Base-by-base conservation (phyloP, 2,797 vertebrate genomes). In the Liparis tanakae region DNA sequence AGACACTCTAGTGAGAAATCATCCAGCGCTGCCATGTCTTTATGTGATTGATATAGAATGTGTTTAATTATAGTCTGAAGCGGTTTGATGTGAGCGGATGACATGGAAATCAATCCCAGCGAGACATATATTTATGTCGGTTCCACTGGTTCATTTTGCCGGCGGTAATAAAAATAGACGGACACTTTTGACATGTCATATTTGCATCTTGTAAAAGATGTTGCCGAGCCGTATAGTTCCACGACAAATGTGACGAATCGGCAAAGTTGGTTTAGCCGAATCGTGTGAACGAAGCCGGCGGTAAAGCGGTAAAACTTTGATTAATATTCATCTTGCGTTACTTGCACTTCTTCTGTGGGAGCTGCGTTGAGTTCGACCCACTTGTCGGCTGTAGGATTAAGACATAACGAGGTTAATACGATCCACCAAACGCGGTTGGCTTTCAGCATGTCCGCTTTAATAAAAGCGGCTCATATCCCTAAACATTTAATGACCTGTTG, bases 401-500 rank as follows among this genome's bases (percentile, higher is more conserved):
- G 64, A 55, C 34, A 56, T 72, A 72, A 72, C 13, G 25, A 82
- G 61, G 70, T 68, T 79, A 70, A 79, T 55, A 54, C 43, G 51
- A 62, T 58, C 68, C 7, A 36, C 57, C 44, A 67, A 83, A 72
- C 68, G 13, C 62, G 51, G 71, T 78, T 67, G 20, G 36, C 69
- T 81, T 33, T 64, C 71, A 70, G 65, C 54, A 22, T 51, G 72
- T 74, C 72, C 25, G 59, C 56, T 70, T 66, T 50, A 81, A 76
- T 86, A 71, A 70, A 76, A 79, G 37, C 69, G 43, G 43, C 85
- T 83, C 68, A 54, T 77, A 70, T 83, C 73, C 76, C 67, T 65
- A 67, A 87, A 88, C 80, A 76, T 79, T 85, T 89, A 83, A 83
- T 79, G 79, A 81, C 67, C 82, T 75, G 68, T 72, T 80, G 10